phyloP scores from a whole-genome alignment of 2,113 vertebrate species.

The Nyctereutes procyonoides region DNA sequence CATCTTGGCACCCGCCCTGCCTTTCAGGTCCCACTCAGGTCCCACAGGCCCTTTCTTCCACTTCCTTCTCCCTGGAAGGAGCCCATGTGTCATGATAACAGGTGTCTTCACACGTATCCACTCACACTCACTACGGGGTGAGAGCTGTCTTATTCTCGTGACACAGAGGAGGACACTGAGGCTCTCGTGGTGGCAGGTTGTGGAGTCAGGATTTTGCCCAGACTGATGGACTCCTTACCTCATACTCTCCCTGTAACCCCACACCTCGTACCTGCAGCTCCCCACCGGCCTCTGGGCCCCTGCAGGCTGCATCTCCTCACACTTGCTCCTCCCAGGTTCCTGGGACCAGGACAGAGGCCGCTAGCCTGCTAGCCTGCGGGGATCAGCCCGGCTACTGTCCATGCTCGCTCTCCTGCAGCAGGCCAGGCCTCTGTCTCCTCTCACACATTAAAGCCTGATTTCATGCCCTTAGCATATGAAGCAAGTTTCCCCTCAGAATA shows the following conservation, averaged over 20 bases:
- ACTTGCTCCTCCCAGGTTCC: not conserved
- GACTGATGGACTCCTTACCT: not conserved
- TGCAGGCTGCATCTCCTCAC: not conserved
- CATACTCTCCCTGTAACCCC: not conserved
- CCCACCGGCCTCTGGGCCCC: not conserved
- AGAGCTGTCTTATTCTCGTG: not conserved
- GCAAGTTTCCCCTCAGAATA: not conserved
- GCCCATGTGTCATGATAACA: rapidly evolving
- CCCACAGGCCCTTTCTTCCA: rapidly evolving
- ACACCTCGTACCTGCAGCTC: not conserved
- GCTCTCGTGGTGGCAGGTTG: rapidly evolving
- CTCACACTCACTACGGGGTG: rapidly evolving
- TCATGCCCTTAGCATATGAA: not conserved
- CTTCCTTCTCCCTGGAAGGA: not conserved
- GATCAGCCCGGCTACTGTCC: not conserved
- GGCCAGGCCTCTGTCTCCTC: not conserved
- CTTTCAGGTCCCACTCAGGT: rapidly evolving
- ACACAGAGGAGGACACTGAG: not conserved
- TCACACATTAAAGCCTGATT: not conserved
- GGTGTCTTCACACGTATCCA: rapidly evolving
- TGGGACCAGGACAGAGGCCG: constrained; percentile 10
- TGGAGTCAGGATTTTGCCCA: rapidly evolving
- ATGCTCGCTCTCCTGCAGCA: not conserved
- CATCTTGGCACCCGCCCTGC: not conserved
- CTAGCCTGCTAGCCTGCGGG: not conserved